Evolutionary conservation across 2,888 invertebrate species (phyloP).

Genomic region (Drosophila paramelanica): DNA sequence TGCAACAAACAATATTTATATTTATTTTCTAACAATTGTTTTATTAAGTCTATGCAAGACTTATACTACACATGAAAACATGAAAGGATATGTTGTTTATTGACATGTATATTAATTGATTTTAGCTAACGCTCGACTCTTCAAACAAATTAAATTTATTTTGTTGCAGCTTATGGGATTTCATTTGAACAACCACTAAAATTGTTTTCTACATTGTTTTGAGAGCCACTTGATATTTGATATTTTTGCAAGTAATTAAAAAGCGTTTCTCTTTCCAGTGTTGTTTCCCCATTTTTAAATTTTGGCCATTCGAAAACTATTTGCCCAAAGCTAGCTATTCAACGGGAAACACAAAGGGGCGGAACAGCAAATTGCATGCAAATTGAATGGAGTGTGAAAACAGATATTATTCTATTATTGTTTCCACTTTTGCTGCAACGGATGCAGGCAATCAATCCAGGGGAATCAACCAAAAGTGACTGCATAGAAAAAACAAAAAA

Average conservation of each 20-base stretch:
- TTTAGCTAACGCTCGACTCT: not conserved
- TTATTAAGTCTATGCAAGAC: constrained; percentile 1
- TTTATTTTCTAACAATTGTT: not conserved
- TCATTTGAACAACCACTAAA: constrained; percentile 2
- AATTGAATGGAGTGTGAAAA: constrained; percentile 2
- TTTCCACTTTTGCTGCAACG: not conserved
- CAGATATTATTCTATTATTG: not conserved
- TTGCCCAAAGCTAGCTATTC: not conserved
- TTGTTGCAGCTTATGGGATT: constrained; percentile 7
- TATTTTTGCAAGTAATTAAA: constrained; percentile 6
- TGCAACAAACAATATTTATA: not conserved
- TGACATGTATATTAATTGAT: not conserved
- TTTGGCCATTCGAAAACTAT: not conserved
- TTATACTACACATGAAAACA: not conserved
- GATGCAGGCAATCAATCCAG: not conserved
- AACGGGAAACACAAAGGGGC: not conserved
- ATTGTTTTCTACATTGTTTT: constrained; percentile 9
- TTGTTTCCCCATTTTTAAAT: not conserved
- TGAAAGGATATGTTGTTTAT: not conserved
- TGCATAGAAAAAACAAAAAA: not conserved
- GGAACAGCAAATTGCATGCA: not conserved
- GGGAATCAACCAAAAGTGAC: not conserved
- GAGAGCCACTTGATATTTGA: constrained; percentile 2
- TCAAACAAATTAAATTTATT: not conserved
- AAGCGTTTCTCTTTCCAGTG: not conserved